These are phyloP conservation scores for Anthoscopus minutus DNA, from an alignment of 2,113 vertebrate genomes.

Conservation along the genomic window DNA sequence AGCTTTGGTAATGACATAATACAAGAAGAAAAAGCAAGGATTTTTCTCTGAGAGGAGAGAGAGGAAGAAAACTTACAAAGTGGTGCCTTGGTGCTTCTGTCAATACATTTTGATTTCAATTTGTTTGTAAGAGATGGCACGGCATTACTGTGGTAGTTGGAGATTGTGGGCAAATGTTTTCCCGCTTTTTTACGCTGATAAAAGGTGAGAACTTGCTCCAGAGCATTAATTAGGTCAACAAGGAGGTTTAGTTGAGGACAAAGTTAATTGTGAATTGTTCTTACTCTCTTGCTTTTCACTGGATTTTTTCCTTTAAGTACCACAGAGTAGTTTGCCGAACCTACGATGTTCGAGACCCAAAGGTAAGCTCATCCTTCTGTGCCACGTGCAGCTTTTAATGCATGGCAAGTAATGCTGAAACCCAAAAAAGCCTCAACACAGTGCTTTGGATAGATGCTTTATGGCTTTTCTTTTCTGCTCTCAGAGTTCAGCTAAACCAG, in stretches of 20 bases:
- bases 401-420: not conserved
- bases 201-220: not conserved
- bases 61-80: not conserved
- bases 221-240: not conserved
- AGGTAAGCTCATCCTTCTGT: conserved; percentile 64
- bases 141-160: not conserved
- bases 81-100: not conserved
- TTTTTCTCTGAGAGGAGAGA: not conserved
- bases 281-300: not conserved
- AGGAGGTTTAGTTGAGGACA: not conserved
- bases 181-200: not conserved
- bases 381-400: not conserved
- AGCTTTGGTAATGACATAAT: not conserved
- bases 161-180: not conserved
- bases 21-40: not conserved
- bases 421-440: not conserved
- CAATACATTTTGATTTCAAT: not conserved
- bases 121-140: not conserved
- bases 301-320: conserved; percentile 74
- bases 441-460: not conserved
- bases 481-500: conserved; percentile 86
- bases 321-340: conserved; percentile 86
- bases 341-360: conserved; percentile 85
- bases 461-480: not conserved
- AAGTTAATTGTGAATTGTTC: not conserved